Conservation (phyloP, 1,140 invertebrate genomes). For the Bombus polaris region DNA sequence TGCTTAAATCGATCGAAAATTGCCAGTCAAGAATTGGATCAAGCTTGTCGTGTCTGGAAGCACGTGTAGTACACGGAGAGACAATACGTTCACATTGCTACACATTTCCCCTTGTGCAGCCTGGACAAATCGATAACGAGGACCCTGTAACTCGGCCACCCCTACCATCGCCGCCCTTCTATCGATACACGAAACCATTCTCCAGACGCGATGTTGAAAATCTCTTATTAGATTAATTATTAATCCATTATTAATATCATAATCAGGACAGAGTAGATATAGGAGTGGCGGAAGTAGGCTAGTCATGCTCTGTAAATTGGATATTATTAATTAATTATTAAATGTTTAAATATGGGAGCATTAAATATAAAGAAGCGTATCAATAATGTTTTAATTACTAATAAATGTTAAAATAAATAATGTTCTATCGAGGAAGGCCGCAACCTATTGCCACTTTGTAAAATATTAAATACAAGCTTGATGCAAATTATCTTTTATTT, state of each 20-base stretch:
- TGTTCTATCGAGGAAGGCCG: too few species aligned
- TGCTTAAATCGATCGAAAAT: conserved; percentile 26
- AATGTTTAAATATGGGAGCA: too few species aligned
- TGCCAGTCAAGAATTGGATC: conserved; percentile 32
- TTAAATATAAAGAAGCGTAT: too few species aligned
- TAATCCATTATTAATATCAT: not conserved
- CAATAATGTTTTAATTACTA: too few species aligned
- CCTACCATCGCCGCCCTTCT: not conserved
- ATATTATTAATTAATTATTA: too few species aligned
- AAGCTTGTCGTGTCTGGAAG: not conserved
- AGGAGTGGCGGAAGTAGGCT: too few species aligned
- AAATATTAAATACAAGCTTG: too few species aligned
- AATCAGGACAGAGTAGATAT: too few species aligned
- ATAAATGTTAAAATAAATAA: too few species aligned
- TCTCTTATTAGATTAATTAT: not conserved
- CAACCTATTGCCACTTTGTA: too few species aligned
- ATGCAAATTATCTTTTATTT: too few species aligned
- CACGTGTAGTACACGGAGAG: conserved; percentile 34
- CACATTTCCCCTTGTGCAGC: conserved; percentile 44
- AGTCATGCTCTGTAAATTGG: too few species aligned
- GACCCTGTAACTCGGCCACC: conserved; percentile 56
- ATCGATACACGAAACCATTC: not conserved
- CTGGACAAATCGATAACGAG: conserved; percentile 58
- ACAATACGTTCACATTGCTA: conserved; percentile 16
- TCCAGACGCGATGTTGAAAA: not conserved